A percentile compares a stretch with the other conserved stretches of the same genome.
These are phyloP conservation scores for Lasioglossum lativentre DNA, from an alignment of 2,888 invertebrate species.

Conservation along the genomic window DNA sequence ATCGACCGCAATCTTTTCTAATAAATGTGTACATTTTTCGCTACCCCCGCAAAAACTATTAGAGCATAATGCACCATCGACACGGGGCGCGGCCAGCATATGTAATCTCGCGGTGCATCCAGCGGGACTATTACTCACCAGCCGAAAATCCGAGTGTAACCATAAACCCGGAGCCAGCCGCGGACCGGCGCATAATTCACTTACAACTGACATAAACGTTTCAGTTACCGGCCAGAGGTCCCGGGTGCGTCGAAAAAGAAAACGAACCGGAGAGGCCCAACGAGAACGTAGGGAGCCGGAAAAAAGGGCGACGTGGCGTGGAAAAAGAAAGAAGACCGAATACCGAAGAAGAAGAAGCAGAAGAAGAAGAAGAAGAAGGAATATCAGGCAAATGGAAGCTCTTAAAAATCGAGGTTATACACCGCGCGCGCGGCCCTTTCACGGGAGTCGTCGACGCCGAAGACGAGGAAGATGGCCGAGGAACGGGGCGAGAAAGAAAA, in stretches of 20 bases:
- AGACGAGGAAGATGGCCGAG: neutral
- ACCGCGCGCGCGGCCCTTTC: slow-evolving; percentile 23
- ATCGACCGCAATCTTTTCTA: too few species aligned
- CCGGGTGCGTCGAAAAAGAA: neutral
- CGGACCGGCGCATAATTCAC: neutral
- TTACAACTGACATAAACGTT: slow-evolving; percentile 12
- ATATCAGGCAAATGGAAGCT: slow-evolving; percentile 13
- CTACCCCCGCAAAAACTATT: neutral
- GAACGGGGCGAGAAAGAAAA: neutral
- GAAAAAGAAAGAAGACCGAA: neutral
- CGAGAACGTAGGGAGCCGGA: neutral
- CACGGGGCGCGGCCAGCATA: neutral
- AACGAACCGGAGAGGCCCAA: neutral
- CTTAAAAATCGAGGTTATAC: slow-evolving; percentile 27
- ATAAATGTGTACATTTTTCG: too few species aligned
- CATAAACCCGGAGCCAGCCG: neutral
- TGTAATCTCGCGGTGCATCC: neutral
- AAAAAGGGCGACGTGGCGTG: neutral
- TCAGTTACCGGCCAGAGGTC: slow-evolving; percentile 9
- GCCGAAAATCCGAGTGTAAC: slow-evolving; percentile 9
- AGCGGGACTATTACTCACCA: neutral
- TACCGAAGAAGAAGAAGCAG: neutral
- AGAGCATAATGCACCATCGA: neutral
- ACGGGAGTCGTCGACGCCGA: slow-evolving; percentile 9
- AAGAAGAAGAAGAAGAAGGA: neutral